Evolutionary conservation across 2,113 vertebrate genomes (phyloP), one percentile per base, ranked within the genome.

Genomic region (Sturnira hondurensis): DNA sequence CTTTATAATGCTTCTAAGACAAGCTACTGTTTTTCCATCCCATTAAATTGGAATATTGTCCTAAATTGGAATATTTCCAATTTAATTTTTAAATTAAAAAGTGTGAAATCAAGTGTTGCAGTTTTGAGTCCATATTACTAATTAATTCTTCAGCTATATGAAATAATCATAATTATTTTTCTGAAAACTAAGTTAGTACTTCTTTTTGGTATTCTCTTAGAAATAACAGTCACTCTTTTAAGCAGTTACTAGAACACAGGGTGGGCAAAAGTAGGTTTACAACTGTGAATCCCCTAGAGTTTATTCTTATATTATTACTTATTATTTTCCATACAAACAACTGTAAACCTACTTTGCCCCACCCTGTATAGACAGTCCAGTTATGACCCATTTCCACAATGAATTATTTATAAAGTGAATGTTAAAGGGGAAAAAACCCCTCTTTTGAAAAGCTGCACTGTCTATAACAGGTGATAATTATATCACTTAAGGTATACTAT

Each of bases 51-150:
- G n/a, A n/a, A n/a, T n/a, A n/a, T n/a, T n/a, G n/a, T n/a, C n/a
- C n/a, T n/a, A n/a, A n/a, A n/a, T n/a, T n/a, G n/a, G n/a, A n/a
- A n/a, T n/a, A n/a, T n/a, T n/a, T n/a, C n/a, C n/a, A n/a, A n/a
- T n/a, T n/a, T n/a, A n/a, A n/a, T n/a, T 83, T 24, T 97, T 98
- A 82, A 90, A 91, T 91, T 94, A 33, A 95, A 92, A 97, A n/a
- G 36, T 22, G 3, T 93, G 70, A 58, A 63, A 7, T 76, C 47
- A 92, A 84, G 16, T 54, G 6, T 31, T 63, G 61, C 31, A 77
- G 7, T 56, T 54, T 88, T 90, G 95, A 95, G n/a, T 58, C 83
- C n/a, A 93, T 28, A 83, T 70, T 54, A 96, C 45, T 73, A 96
- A 96, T 78, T 33, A 81, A 89, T 96, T 95, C 81, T 85, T 97